phyloP scores from a whole-genome alignment of 1,140 invertebrate species.

The Tachypleus tridentatus region DNA sequence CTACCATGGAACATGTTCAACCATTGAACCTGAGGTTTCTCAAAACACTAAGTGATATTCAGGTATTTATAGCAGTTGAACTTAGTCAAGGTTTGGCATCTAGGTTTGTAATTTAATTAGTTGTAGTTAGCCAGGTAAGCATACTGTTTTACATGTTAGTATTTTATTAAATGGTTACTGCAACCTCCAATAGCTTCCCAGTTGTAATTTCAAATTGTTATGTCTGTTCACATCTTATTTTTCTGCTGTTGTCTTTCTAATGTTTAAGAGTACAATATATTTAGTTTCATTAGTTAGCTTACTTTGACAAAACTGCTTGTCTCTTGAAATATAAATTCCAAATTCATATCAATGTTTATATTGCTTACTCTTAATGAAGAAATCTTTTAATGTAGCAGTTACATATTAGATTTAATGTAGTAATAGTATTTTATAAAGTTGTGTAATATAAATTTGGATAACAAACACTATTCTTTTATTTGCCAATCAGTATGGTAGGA shows the following conservation, averaged over 20 bases:
- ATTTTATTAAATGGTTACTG: too few relatives aligned
- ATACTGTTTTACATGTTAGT: too few relatives aligned
- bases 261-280: too few relatives aligned
- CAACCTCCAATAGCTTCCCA: too few relatives aligned
- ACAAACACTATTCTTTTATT: background rate
- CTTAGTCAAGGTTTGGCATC: too few relatives aligned
- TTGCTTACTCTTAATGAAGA: background rate
- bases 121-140: too few relatives aligned
- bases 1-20: constrained; percentile 11
- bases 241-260: background rate
- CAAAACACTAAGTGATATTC: constrained; percentile 19
- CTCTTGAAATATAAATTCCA: too few relatives aligned
- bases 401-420: background rate
- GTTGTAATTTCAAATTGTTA: too few relatives aligned
- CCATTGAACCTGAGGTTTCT: constrained; percentile 10
- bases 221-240: background rate
- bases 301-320: too few relatives aligned
- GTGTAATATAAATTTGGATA: background rate
- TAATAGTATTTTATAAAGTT: background rate
- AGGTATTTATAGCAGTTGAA: constrained; percentile 6
- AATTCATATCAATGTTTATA: too few relatives aligned
- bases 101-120: too few relatives aligned
- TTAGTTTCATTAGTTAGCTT: too few relatives aligned
- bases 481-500: background rate
- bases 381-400: background rate